Evolutionary conservation across 2,888 invertebrate genomes (phyloP), one percentile per base, ranked within the genome.

Genomic region (Phyllotreta striolata): DNA sequence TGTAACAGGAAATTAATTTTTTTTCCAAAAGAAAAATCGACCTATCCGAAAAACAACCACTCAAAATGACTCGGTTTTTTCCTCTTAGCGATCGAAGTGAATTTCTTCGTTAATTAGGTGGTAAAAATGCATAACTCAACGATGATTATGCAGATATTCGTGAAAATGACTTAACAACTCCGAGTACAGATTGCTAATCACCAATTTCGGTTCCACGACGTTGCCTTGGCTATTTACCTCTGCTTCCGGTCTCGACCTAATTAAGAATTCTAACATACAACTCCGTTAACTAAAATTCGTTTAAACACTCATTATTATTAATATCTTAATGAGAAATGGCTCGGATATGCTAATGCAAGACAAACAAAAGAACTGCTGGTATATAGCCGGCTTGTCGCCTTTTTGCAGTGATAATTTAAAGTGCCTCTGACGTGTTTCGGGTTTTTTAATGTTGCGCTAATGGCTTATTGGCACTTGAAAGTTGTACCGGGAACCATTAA

Each of bases 161-260:
- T 68, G 69, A 69, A 66, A 68, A 68, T 60, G 63, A 66, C 67
- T 67, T 69, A 73, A 72, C 72, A 73, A 70, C 67, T 72, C 62
- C 72, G 66, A 72, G 72, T 76, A 70, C 69, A 75, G 74, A 74
- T 75, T 74, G 75, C 76, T 77, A 76, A 77, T 77, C 75, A 71
- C 61, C 67, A 72, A 75, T 71, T 72, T 70, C 70, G 70, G 69
- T 76, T 75, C 76, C 76, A 76, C 44, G 38, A 56, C 44, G 56
- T 44, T 56, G 44, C 44, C 8, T 38, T 43, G 43, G 43, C 43
- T 55, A 10, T 55, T 56, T 56, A 44, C n/a, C 34, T 56, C n/a
- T 44, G 46, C 44, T 56, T 56, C 56, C 56, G 44, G 56, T 44
- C 44, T 56, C 37, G 13, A 35, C 4, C 57, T 57, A 55, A 62